phyloP scores from a whole-genome alignment of 1,140 invertebrate species.

The Drosophila ohnishii region DNA sequence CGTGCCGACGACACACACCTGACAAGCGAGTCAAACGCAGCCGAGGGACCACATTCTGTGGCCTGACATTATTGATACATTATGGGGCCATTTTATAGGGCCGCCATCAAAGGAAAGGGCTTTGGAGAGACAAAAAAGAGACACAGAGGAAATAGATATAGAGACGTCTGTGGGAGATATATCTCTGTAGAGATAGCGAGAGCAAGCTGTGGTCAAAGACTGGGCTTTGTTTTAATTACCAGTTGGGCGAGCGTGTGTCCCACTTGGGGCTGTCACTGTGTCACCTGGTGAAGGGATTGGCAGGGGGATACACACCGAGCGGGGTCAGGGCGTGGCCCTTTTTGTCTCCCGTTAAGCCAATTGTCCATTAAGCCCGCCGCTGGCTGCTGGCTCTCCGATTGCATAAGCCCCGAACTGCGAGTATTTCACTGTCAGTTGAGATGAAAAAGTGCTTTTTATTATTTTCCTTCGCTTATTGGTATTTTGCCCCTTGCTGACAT shows the following conservation, averaged over 20 bases:
- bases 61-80: constrained; percentile 70
- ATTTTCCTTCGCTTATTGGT: constrained; percentile 35
- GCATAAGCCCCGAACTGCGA: constrained; percentile 28
- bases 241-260: constrained; percentile 48
- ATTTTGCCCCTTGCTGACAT: constrained; percentile 66
- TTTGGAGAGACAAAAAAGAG: constrained; percentile 16
- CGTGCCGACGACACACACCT: constrained; percentile 71
- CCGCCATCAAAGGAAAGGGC: constrained; percentile 55
- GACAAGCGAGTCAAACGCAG: constrained; percentile 52
- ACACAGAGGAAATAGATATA: constrained; percentile 13
- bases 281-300: constrained; percentile 24
- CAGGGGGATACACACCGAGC: neutral
- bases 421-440: constrained; percentile 68
- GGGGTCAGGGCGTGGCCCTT: constrained; percentile 37
- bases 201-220: constrained; percentile 57
- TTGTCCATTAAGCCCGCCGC: constrained; percentile 52
- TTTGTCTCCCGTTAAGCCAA: constrained; percentile 34
- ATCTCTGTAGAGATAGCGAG: constrained; percentile 16
- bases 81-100: constrained; percentile 67
- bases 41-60: constrained; percentile 49
- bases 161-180: constrained; percentile 8
- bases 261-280: constrained; percentile 59
- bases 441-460: constrained; percentile 52
- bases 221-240: constrained; percentile 66
- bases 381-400: constrained; percentile 11